Base-by-base conservation (phyloP, 2,888 invertebrate genomes). In the Busseola fusca region DNA sequence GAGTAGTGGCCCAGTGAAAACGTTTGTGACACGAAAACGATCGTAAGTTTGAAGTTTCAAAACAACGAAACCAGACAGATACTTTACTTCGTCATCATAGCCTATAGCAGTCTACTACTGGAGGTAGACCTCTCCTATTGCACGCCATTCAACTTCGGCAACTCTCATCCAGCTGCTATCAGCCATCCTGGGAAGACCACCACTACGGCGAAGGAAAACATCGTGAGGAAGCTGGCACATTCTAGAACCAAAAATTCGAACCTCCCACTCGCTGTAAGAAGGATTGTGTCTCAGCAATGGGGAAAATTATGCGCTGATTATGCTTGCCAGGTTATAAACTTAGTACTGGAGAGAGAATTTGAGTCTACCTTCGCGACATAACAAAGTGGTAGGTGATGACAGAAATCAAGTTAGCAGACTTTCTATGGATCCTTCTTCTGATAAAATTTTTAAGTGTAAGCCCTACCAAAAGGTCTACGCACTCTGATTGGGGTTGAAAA, bases 401-500 rank as follows among this genome's bases (percentile, higher is more conserved):
- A 70, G 25, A 16, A 37, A 42, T 16, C 1, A 9, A 10, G 9
- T 65, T 10, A 30, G 0, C 0, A 42, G 27, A 21, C 1, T 42
- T 21, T 42, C 3, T 45, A 65, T 18, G 25, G 2, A 14, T 25
- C 14, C 3, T 34, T 16, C 18, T 27, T 18, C 25, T 27, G 18
- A 40, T 25, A 42, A 56, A 71, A 27, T 12, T 14, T n/a, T 6
- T 52, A 52, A 42, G 56, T 69, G 73, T n/a, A 63, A 76, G 60
- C 84, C 84, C 85, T 84, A 72, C 0, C 25, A 45, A 78, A 82
- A 87, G 87, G 84, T 87, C 76, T 67, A 27, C 72, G 86, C 74
- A 69, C 84, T 78, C 57, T 14, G 65, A 71, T 80, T 80, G 81
- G 87, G 87, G 87, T 87, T 85, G 86, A 87, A 86, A 89, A 84